Conservation (phyloP, 2,113 vertebrate species). For the Girardinichthys multiradiatus region DNA sequence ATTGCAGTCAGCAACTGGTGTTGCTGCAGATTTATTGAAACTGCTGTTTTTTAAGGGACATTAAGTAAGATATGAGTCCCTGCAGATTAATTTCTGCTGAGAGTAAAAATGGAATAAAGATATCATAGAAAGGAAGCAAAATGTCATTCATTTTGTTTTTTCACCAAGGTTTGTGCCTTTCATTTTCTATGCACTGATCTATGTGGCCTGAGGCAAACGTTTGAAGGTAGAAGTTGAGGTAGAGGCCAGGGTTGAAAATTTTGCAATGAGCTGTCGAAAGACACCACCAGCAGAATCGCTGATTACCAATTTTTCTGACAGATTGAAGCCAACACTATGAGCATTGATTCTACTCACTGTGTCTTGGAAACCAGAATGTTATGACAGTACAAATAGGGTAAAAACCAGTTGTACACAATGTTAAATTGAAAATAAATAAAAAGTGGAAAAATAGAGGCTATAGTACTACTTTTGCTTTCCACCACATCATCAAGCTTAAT, state of each 20-base stretch:
- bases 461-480: slow-evolving; percentile 31
- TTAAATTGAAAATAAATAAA: slow-evolving; percentile 31
- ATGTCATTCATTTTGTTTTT: slow-evolving; percentile 39
- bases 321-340: slow-evolving; percentile 1
- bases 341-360: slow-evolving; percentile 1
- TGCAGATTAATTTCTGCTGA: slow-evolving; percentile 38
- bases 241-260: slow-evolving; percentile 13
- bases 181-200: slow-evolving; percentile 51
- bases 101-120: slow-evolving; percentile 39
- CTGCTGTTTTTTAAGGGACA: slow-evolving; percentile 45
- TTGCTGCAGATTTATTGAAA: slow-evolving; percentile 34
- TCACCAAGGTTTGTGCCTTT: slow-evolving; percentile 28
- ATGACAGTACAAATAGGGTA: slow-evolving; percentile 2
- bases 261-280: background rate
- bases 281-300: background rate
- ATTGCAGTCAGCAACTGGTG: slow-evolving; percentile 40
- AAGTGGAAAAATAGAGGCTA: slow-evolving; percentile 9
- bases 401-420: background rate
- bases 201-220: slow-evolving; percentile 30
- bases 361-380: background rate
- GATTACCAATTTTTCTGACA: slow-evolving; percentile 15
- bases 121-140: slow-evolving; percentile 15
- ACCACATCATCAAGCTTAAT: slow-evolving; percentile 19
- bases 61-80: slow-evolving; percentile 45
- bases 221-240: slow-evolving; percentile 35